These are phyloP conservation scores for Lasioglossum villosulum DNA, from an alignment of 2,888 invertebrate species.

Conservation along the genomic window DNA sequence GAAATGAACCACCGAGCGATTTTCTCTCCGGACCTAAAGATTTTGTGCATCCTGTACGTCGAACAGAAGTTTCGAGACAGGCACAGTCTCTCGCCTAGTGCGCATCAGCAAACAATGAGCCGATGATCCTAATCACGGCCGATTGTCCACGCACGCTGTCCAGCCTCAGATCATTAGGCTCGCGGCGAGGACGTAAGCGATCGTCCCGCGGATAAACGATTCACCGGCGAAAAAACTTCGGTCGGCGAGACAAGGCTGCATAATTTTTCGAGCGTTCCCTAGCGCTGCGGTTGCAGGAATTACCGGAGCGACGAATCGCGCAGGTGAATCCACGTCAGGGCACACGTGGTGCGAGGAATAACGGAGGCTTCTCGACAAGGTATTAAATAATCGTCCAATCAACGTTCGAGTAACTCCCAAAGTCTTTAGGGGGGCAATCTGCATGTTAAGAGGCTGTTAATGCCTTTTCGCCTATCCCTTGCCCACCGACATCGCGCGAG, in stretches of 20 bases:
- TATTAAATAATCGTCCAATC: conserved; percentile 84
- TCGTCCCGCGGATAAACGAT: conserved; percentile 12
- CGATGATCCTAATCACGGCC: conserved; percentile 17
- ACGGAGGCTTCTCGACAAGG: conserved; percentile 68
- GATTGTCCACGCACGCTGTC: not conserved
- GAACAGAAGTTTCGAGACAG: not conserved
- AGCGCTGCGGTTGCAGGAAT: conserved; percentile 26
- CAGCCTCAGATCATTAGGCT: not conserved
- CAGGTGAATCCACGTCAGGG: conserved; percentile 45
- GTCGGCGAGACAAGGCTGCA: not conserved
- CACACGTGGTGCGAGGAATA: conserved; percentile 56
- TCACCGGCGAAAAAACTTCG: not conserved
- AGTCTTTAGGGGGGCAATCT: conserved; percentile 82
- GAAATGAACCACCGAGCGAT: not conserved
- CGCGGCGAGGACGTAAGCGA: not conserved
- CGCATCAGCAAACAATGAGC: conserved; percentile 6
- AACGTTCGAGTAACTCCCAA: conserved; percentile 81
- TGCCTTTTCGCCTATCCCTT: conserved; percentile 82
- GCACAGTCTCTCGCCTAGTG: not conserved
- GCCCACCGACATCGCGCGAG: conserved; percentile 54
- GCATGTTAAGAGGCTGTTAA: conserved; percentile 84
- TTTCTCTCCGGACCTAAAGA: not conserved
- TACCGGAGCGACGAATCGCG: conserved; percentile 31
- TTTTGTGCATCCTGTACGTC: not conserved
- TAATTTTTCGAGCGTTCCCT: conserved; percentile 24